Evolutionary conservation across 2,888 invertebrate genomes (phyloP).

Genomic region (Pheosia gnoma): DNA sequence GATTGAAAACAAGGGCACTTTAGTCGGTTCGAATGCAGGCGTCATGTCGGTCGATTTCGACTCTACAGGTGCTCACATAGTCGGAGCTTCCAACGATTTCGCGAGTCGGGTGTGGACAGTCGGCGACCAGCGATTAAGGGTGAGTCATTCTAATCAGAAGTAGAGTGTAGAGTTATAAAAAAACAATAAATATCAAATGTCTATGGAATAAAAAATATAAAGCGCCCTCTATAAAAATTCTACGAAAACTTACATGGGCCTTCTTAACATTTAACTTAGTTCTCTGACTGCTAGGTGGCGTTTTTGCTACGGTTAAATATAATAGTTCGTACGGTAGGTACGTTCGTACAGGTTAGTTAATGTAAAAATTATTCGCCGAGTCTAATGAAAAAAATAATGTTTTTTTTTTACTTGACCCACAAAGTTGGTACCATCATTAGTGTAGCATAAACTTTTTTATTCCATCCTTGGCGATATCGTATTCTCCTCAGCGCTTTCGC

Average conservation of each 20-base stretch:
- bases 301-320: neutral
- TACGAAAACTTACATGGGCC: neutral
- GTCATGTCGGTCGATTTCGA: slow-evolving; percentile 99
- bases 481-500: too few relatives aligned
- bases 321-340: neutral
- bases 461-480: too few relatives aligned
- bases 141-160: slow-evolving; percentile 74
- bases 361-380: too few relatives aligned
- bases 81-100: slow-evolving; percentile 98
- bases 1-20: slow-evolving; percentile 89
- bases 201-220: neutral
- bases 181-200: too few relatives aligned
- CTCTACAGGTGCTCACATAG: slow-evolving; percentile 92
- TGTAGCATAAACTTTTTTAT: too few relatives aligned
- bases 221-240: neutral
- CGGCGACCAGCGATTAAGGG: slow-evolving; percentile 94
- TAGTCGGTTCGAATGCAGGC: slow-evolving; percentile 97
- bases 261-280: neutral
- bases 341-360: too few relatives aligned
- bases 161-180: too few relatives aligned
- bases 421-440: too few relatives aligned
- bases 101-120: slow-evolving; percentile 98
- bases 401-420: too few relatives aligned
- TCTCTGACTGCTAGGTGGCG: neutral
- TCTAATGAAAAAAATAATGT: too few relatives aligned